Base-by-base conservation (phyloP, 1,140 invertebrate species). In the Brachionus rotundiformis region DNA sequence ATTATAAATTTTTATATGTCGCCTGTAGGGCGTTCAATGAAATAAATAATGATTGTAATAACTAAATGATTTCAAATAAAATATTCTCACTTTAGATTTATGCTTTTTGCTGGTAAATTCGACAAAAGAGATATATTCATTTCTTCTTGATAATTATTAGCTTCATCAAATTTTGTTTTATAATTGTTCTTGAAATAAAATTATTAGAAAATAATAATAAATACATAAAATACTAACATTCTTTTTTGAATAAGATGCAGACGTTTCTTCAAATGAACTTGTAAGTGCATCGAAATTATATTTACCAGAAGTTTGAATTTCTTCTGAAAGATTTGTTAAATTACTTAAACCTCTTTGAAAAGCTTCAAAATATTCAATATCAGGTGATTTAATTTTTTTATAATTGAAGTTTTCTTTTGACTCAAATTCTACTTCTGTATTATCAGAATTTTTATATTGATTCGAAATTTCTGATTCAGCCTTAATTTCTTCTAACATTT, bases 221-320 rank as follows among this genome's bases (percentile, higher is more conserved):
- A 68, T 68, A 16, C 1, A 11, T 10, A 33, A 36, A 36, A 68
- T 27, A 73, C 8, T 27, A 23, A 73, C 68, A 25, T n/a, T 31
- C 27, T 44, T 73, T 16, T 63, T 79, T 8, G 76, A 79, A 36
- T 33, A 39, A 39, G 76, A 79, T 39, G 76, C 44, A 44, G 68
- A 59, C 27, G 76, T 79, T 33, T 79, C 76, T 23, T 79, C 76
- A 13, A 63, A 31, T 63, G 76, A 79, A 79, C 76, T 79, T 25
- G 76, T 63, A 27, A 79, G 25, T 3, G 8, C 76, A 59, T 79
- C 76, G 25, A 79, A 79, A 79, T 79, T 79, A 63, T 59, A 79
- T 33, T 63, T 54, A 59, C 31, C 76, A 5, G 76, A 79, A 59
- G 47, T 41, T 25, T 73, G 36, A 73, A 44, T 73, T 41, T 79